These are phyloP conservation scores for Drosophila paulistorum DNA, from an alignment of 1,140 invertebrate species.

Conservation along the genomic window DNA sequence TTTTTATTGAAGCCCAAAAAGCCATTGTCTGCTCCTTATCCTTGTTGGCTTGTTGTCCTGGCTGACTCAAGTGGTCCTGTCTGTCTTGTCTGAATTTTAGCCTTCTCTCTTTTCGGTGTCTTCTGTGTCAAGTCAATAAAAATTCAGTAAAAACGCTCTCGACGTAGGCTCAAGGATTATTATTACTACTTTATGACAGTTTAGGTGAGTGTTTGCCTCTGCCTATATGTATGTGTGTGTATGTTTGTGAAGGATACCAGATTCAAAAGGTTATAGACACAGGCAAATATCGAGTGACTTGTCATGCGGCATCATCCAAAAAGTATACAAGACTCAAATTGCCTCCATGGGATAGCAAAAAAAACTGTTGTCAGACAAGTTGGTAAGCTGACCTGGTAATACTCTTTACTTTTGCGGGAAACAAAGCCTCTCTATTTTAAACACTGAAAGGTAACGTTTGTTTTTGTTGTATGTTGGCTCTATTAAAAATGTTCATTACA, in stretches of 20 bases:
- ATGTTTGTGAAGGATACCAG: constrained; percentile 42
- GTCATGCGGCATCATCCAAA: constrained; percentile 28
- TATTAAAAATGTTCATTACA: too few relatives aligned
- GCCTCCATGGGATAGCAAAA: constrained; percentile 43
- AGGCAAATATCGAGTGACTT: constrained; percentile 37
- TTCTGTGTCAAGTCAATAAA: constrained; percentile 66
- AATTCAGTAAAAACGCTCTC: constrained; percentile 76
- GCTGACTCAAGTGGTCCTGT: constrained; percentile 47
- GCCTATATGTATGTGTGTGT: constrained; percentile 15
- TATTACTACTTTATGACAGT: constrained; percentile 76
- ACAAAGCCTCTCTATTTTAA: too few relatives aligned
- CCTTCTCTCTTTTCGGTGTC: constrained; percentile 21
- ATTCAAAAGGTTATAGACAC: constrained; percentile 68
- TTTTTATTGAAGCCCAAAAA: constrained; percentile 66
- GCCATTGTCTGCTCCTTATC: constrained; percentile 55
- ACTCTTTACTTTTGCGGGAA: neutral
- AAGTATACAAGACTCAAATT: constrained; percentile 54
- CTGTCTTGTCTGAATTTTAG: constrained; percentile 10
- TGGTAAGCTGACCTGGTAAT: neutral
- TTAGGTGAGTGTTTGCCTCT: constrained; percentile 50
- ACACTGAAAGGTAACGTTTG: too few relatives aligned
- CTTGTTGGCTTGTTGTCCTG: constrained; percentile 47
- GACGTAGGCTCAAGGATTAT: constrained; percentile 78
- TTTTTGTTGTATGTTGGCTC: too few relatives aligned
- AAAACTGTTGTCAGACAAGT: neutral